phyloP scores from a whole-genome alignment of 2,888 invertebrate genomes.

The Muscina levida region DNA sequence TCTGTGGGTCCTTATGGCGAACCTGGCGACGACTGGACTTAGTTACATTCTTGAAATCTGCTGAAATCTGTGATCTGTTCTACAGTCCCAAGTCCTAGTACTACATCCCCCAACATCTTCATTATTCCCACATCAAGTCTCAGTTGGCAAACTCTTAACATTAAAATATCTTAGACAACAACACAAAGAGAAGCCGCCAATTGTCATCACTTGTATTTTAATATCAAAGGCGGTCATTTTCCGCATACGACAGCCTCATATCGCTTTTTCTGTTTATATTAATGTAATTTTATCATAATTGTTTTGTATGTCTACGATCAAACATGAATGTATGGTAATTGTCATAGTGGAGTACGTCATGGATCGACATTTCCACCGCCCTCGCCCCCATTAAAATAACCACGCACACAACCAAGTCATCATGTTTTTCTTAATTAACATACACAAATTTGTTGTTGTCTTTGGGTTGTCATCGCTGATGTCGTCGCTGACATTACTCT shows the following conservation, averaged over 20 bases:
- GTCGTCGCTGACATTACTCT: conserved; percentile 1
- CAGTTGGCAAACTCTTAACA: conserved; percentile 45
- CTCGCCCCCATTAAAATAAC: background rate
- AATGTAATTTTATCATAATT: conserved; percentile 24
- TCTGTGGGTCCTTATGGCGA: no score
- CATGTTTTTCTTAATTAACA: conserved; percentile 56
- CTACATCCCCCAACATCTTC: no score
- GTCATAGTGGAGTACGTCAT: conserved; percentile 22
- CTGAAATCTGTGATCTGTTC: no score
- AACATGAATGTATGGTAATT: conserved; percentile 47
- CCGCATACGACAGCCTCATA: background rate
- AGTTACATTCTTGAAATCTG: no score
- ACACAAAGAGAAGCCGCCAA: conserved; percentile 67
- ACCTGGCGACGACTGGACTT: no score
- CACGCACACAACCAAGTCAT: conserved; percentile 12
- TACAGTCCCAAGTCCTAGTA: no score
- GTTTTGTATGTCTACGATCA: conserved; percentile 37
- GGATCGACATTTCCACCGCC: background rate
- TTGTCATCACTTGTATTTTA: conserved; percentile 46
- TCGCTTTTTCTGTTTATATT: conserved; percentile 25
- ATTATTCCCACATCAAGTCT: no score
- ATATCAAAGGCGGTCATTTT: conserved; percentile 62
- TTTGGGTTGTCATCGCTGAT: background rate
- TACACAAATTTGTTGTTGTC: background rate
- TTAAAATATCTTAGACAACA: conserved; percentile 1